Evolutionary conservation across 2,888 invertebrate genomes (phyloP), one percentile per base, ranked within the genome.

Genomic region (Callosobruchus maculatus): DNA sequence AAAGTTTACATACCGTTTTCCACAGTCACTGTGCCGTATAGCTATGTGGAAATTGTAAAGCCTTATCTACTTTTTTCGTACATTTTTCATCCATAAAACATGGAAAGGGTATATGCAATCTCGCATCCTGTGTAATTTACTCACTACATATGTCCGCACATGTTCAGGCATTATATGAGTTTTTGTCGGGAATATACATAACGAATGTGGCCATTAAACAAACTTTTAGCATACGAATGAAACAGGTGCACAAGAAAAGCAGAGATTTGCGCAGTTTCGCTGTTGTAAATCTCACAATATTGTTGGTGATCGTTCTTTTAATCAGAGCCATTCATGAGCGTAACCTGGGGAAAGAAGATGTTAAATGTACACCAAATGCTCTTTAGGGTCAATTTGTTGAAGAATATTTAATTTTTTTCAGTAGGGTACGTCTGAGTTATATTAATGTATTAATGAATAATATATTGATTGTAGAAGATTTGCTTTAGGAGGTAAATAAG

Each of bases 171-270:
- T 49, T 13, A 49, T 49, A 49, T 49, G 49, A 49, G 49, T 49
- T 49, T 49, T 49, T 49, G 49, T 49, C 49, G 49, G 13, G 7
- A 49, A 7, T 18, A 18, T 49, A 49, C 49, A 49, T 49, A 49
- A 70, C 26, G 70, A 26, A 26, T 70, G 70, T 20, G 70, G 20
- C n/a, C 70, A 70, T 70, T 26, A 70, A 70, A 21, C 70, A 21
- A 26, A 70, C 18, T 70, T 70, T 70, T 21, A 70, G 70, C 70
- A 70, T 70, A 21, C 70, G 70, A 70, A 70, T 70, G 70, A 21
- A 70, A 70, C 70, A 70, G 70, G 70, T 70, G 70, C 70, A 70
- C 18, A 26, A 26, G 70, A 70, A 26, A 70, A 70, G 70, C 70
- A 0, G 49, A 49, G 49, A 49, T 49, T 49, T 49, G 49, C 13